Conservation (phyloP, 2,888 invertebrate genomes). For the Axea sp. region DNA sequence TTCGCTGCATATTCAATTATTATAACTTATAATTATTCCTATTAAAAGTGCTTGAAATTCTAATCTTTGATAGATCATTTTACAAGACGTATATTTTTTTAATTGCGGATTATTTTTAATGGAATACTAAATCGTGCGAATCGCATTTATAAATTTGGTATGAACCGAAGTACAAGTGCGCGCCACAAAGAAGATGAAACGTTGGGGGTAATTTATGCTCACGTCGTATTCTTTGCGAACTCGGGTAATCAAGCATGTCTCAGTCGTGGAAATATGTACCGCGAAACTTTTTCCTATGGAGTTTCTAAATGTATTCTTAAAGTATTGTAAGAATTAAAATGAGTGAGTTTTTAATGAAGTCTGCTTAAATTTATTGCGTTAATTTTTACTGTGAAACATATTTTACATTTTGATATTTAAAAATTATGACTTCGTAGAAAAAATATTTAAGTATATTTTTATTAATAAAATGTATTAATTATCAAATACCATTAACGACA, state of each 20-base stretch:
- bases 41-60: too few species aligned
- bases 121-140: slow-evolving; percentile 10
- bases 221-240: slow-evolving; percentile 8
- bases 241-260: slow-evolving; percentile 33
- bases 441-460: too few species aligned
- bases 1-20: too few species aligned
- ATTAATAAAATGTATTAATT: too few species aligned
- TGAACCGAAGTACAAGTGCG: slow-evolving; percentile 1
- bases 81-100: too few species aligned
- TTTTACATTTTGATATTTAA: too few species aligned
- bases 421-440: too few species aligned
- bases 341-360: slow-evolving; percentile 10
- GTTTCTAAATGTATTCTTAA: slow-evolving; percentile 7
- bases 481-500: too few species aligned
- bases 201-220: slow-evolving; percentile 25
- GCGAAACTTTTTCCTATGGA: slow-evolving; percentile 12
- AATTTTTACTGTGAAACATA: neutral
- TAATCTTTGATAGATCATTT: too few species aligned
- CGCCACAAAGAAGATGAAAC: slow-evolving; percentile 27
- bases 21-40: too few species aligned
- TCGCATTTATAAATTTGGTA: slow-evolving; percentile 17
- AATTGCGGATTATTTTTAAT: slow-evolving; percentile 3
- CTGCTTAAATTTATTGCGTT: slow-evolving; percentile 1
- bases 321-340: slow-evolving; percentile 24
- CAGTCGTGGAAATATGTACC: slow-evolving; percentile 18